A percentile compares a stretch with the other conserved stretches of the same genome.
phyloP scores from a whole-genome alignment of 1,140 invertebrate species.

The Hyles euphorbiae region DNA sequence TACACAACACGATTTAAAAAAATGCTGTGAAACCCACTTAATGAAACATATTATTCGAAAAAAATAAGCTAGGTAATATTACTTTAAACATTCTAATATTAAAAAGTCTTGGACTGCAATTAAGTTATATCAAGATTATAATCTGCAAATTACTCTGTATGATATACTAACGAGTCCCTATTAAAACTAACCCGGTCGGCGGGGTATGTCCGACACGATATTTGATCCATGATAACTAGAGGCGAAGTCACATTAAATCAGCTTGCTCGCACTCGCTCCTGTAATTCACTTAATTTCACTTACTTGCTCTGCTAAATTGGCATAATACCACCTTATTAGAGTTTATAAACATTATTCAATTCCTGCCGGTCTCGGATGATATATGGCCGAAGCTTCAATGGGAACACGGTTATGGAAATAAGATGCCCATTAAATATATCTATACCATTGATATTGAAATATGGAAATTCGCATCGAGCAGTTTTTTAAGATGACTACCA shows the following conservation, averaged over 20 bases:
- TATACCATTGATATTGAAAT: too few species aligned
- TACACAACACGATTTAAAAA: too few species aligned
- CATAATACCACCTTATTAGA: conserved; percentile 42
- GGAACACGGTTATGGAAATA: conserved; percentile 6
- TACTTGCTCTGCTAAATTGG: conserved; percentile 40
- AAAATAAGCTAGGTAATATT: too few species aligned
- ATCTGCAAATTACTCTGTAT: conserved; percentile 35
- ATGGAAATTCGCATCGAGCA: too few species aligned
- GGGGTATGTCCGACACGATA: conserved; percentile 41
- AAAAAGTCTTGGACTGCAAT: too few species aligned
- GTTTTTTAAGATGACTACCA: too few species aligned
- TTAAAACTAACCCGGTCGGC: conserved; percentile 57
- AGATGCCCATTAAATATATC: conserved; percentile 1
- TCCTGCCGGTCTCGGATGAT: conserved; percentile 28
- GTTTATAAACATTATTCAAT: conserved; percentile 45
- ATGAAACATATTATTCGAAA: too few species aligned
- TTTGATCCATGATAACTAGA: conserved; percentile 69
- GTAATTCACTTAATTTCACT: conserved; percentile 65
- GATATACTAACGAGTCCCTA: conserved; percentile 55
- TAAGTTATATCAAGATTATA: too few species aligned
- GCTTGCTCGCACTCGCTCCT: conserved; percentile 43
- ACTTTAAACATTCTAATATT: too few species aligned
- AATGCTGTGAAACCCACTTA: too few species aligned
- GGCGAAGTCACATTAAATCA: conserved; percentile 59
- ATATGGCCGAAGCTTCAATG: conserved; percentile 22